A percentile compares a stretch with the other conserved stretches of the same genome.
Evolutionary conservation across 2,113 vertebrate species (phyloP).

Genomic region (Butorides virescens): DNA sequence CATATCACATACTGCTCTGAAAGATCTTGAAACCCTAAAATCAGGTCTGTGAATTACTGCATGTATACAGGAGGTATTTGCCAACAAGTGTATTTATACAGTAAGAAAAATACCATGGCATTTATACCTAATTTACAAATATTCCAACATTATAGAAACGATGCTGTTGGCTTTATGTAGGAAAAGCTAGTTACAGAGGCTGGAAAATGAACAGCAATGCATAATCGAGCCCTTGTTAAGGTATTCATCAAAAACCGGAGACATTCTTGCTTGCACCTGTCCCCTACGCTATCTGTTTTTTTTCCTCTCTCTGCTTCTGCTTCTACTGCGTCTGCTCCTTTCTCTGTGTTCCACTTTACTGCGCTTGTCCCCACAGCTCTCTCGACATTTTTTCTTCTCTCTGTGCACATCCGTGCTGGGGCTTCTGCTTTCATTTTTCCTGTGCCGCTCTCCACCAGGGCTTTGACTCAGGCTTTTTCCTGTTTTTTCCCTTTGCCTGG

Average conservation of each 20-base stretch:
- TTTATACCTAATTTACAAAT: slow-evolving; percentile 54
- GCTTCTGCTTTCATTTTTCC: slow-evolving; percentile 41
- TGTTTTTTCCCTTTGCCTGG: slow-evolving; percentile 63
- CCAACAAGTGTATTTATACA: slow-evolving; percentile 36
- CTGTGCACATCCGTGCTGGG: background rate
- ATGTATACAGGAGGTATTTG: slow-evolving; percentile 36
- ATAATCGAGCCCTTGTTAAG: slow-evolving; percentile 66
- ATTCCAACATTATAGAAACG: background rate
- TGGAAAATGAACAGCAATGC: slow-evolving; percentile 42
- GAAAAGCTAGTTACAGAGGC: slow-evolving; percentile 34
- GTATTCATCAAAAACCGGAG: background rate
- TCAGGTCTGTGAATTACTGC: slow-evolving; percentile 1
- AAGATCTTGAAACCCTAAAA: slow-evolving; percentile 41
- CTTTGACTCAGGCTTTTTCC: slow-evolving; percentile 64
- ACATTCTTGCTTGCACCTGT: slow-evolving; percentile 1
- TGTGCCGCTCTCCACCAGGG: background rate
- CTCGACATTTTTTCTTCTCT: slow-evolving; percentile 7
- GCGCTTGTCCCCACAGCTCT: background rate
- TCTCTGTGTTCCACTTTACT: slow-evolving; percentile 6
- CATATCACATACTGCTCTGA: background rate
- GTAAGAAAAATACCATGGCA: slow-evolving; percentile 30
- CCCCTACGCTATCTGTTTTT: slow-evolving; percentile 49
- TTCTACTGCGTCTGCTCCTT: slow-evolving; percentile 58
- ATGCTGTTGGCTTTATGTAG: slow-evolving; percentile 2
- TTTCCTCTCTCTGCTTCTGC: slow-evolving; percentile 69